phyloP scores from a whole-genome alignment of 2,888 invertebrate species.

The Dicycla oo region DNA sequence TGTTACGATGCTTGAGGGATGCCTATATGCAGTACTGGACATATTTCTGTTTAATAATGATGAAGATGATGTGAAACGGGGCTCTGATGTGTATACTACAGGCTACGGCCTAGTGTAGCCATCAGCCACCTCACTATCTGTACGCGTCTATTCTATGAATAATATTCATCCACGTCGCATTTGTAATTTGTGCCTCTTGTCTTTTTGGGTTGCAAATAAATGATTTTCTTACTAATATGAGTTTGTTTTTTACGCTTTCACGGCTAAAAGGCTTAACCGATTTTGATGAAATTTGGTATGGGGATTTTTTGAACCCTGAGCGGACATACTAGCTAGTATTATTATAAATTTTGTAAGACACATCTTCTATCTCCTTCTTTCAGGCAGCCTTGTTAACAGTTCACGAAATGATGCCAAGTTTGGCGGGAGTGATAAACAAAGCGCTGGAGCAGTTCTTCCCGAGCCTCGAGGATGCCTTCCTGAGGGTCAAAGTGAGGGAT shows the following conservation, averaged over 20 bases:
- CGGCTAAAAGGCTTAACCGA: no score
- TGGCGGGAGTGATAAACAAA: conserved; percentile 86
- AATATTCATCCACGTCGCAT: background rate
- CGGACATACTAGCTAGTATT: no score
- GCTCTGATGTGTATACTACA: no score
- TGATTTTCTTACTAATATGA: no score
- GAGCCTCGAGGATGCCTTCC: conserved; percentile 86
- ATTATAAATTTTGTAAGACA: background rate
- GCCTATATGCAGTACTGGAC: no score
- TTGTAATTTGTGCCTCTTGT: background rate
- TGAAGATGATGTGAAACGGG: background rate
- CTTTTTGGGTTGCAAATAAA: background rate
- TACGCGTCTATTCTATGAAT: background rate
- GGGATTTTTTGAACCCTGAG: no score
- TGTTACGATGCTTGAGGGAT: background rate
- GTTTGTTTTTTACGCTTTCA: no score
- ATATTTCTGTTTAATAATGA: background rate
- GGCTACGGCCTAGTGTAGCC: no score
- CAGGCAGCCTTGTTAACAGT: conserved; percentile 86
- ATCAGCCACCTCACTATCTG: no score
- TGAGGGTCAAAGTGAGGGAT: conserved; percentile 87
- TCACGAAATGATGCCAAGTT: conserved; percentile 81
- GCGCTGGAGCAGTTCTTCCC: conserved; percentile 89
- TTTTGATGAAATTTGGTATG: no score
- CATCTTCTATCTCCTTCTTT: conserved; percentile 35